Evolutionary conservation across 2,797 vertebrate genomes (phyloP), one percentile per base, ranked within the genome.

Genomic region (Dendrocincla fuliginosa): DNA sequence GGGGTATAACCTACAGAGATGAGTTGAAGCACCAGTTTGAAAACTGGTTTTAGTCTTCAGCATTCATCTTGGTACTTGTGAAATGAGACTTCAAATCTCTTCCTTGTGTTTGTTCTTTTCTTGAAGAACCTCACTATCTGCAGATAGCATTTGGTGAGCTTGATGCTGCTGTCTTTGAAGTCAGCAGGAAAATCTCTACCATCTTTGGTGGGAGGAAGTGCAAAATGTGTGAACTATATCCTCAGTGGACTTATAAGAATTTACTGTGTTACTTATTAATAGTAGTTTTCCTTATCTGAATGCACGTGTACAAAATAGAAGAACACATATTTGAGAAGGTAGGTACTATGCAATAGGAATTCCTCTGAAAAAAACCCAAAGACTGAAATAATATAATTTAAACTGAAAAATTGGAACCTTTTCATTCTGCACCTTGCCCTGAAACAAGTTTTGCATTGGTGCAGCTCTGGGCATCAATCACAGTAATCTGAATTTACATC

Each of bases 11-110:
- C 69, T 87, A 32, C 49, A 67, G 59, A 93, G 49, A 63, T 52
- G 30, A 39, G 41, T 82, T 76, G 80, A 85, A 63, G 89, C 35
- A 61, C 20, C 61, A 44, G 59, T 46, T 50, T 92, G 68, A 76
- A 75, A 59, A 49, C 68, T 69, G 79, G 78, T 91, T 92, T 93
- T 69, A 68, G n/a, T 73, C 67, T 96, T 93, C 76, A 90, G 55
- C 69, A 52, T 56, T 92, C 74, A 63, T 67, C 37, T 57, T 91
- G 50, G 61, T 53, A 63, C 37, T 75, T 90, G n/a, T 13, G 23
- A 94, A 93, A 69, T 88, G 53, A 84, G 47, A 57, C 16, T 84
- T 70, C 53, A 89, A 18, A 83, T 89, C 27, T 13, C 32, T 61
- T 71, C 70, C 28, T 42, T 60, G 44, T 12, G 23, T 78, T 88